Conservation (phyloP, 2,113 vertebrate genomes). For the Lophochroa leadbeateri region DNA sequence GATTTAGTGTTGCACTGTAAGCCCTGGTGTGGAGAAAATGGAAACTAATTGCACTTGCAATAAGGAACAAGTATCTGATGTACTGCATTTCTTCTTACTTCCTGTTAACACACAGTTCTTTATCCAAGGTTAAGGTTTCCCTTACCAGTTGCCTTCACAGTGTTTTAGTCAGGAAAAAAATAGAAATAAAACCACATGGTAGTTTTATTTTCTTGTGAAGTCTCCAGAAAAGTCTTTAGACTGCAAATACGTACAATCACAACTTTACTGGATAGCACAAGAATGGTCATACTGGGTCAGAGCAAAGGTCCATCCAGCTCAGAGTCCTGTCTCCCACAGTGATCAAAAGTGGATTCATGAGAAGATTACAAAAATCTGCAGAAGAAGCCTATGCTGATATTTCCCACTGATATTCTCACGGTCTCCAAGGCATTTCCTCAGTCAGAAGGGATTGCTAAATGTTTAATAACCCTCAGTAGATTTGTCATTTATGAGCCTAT, state of each 20-base stretch:
- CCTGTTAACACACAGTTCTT: not conserved
- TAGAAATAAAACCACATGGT: not conserved
- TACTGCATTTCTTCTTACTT: not conserved
- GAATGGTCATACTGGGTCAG: not conserved
- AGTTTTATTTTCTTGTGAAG: not conserved
- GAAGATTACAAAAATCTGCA: not conserved
- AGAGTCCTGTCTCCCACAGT: not conserved
- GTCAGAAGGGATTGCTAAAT: not conserved
- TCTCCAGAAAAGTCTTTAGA: not conserved
- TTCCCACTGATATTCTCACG: not conserved
- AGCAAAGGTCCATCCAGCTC: not conserved
- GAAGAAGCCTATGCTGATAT: not conserved
- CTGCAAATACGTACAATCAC: not conserved
- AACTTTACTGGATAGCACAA: not conserved
- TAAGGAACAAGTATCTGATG: not conserved
- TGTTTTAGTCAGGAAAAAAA: not conserved
- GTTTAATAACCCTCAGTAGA: not conserved
- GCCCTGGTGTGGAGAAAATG: not conserved
- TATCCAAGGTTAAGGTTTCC: not conserved
- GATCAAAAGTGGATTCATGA: not conserved
- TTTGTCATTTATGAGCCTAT: not conserved
- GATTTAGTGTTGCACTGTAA: not conserved
- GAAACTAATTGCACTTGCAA: not conserved
- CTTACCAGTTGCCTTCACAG: not conserved
- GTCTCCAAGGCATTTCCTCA: not conserved